Evolutionary conservation across 2,888 invertebrate genomes (phyloP).

Genomic region (Polydrusus pterygomalis): DNA sequence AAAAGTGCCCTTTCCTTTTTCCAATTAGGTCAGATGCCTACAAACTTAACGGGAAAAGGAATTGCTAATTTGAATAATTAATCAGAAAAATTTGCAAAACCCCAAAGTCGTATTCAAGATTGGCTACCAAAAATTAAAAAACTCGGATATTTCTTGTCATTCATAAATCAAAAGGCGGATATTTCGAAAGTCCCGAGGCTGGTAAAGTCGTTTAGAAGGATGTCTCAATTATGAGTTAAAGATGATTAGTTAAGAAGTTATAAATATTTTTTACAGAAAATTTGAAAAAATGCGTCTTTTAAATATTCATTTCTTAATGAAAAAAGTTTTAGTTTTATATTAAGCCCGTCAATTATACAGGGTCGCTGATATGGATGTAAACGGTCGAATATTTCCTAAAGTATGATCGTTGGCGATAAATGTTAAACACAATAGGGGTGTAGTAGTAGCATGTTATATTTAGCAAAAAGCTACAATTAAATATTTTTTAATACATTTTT

Average conservation of each 20-base stretch:
- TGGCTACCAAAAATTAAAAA: conserved; percentile 46
- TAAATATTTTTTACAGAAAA: not conserved
- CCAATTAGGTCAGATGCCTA: conserved; percentile 21
- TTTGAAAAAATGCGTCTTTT: too few species aligned
- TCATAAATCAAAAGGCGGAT: conserved; percentile 45
- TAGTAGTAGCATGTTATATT: too few species aligned
- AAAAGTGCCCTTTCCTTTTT: conserved; percentile 4
- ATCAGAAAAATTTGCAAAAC: conserved; percentile 44
- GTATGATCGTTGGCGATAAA: too few species aligned
- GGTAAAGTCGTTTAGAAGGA: conserved; percentile 27
- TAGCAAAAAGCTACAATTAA: too few species aligned
- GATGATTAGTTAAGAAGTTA: conserved; percentile 36
- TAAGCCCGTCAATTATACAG: too few species aligned
- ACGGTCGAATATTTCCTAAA: too few species aligned
- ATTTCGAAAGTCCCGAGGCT: conserved; percentile 26
- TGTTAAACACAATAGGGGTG: too few species aligned
- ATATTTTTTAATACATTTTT: too few species aligned
- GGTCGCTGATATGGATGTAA: too few species aligned
- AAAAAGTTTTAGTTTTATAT: too few species aligned
- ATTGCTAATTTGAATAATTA: conserved; percentile 42
- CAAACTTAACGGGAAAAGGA: conserved; percentile 27
- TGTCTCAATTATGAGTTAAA: conserved; percentile 48
- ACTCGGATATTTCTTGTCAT: conserved; percentile 22
- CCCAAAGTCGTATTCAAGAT: conserved; percentile 31
- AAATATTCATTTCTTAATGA: too few species aligned